Evolutionary conservation across 1,140 invertebrate genomes (phyloP).

Genomic region (Ladona fulva): DNA sequence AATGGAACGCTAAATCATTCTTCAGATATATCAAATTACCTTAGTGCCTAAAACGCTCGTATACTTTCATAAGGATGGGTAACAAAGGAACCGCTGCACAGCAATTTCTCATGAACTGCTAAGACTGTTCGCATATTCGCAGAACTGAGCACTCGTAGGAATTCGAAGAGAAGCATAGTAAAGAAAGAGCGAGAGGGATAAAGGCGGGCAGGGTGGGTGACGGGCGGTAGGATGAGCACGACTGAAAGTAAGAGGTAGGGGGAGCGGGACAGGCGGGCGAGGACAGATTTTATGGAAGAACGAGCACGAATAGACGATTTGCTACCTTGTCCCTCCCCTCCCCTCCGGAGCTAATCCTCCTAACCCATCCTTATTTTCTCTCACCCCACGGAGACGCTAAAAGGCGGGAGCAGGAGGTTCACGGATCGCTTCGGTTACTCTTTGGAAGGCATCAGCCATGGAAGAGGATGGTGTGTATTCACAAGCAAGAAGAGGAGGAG

Average conservation of each 20-base stretch:
- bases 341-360: neutral
- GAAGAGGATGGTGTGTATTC: neutral
- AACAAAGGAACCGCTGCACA: too few relatives aligned
- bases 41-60: too few relatives aligned
- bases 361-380: neutral
- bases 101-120: too few relatives aligned
- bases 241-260: neutral
- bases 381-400: neutral
- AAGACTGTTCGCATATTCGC: too few relatives aligned
- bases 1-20: too few relatives aligned
- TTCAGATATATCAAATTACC: too few relatives aligned
- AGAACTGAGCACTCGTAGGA: too few relatives aligned
- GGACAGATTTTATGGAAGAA: neutral
- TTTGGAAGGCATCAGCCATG: neutral
- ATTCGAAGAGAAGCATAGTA: too few relatives aligned
- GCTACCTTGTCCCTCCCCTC: neutral
- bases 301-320: neutral
- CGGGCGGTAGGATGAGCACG: neutral
- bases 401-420: neutral
- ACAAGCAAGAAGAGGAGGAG: too few relatives aligned
- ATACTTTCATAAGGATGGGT: too few relatives aligned
- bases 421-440: too few relatives aligned
- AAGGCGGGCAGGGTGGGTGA: neutral
- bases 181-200: too few relatives aligned
- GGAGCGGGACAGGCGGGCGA: neutral